Evolutionary conservation across 2,797 vertebrate genomes (phyloP).

Genomic region (Chaetodon trifasciatus): DNA sequence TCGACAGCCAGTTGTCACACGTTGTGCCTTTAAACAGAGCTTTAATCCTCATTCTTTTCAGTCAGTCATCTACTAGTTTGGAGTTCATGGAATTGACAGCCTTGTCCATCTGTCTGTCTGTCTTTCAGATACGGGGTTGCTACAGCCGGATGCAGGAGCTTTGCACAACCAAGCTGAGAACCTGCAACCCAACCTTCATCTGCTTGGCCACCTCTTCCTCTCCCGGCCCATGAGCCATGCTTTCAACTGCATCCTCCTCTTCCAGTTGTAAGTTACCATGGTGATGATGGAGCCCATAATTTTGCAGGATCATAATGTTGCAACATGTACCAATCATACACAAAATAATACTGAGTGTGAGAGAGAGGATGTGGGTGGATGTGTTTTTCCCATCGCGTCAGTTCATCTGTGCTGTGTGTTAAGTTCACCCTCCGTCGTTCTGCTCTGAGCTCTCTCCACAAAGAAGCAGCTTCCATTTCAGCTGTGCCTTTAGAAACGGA

Average conservation of each 20-base stretch:
- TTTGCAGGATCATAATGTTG: constrained; percentile 14
- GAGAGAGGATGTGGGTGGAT: neutral
- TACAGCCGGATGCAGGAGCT: constrained; percentile 55
- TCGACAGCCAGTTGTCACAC: too few relatives aligned
- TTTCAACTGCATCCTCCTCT: constrained; percentile 82
- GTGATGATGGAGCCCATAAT: neutral
- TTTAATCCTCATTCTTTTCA: too few relatives aligned
- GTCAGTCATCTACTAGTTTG: neutral
- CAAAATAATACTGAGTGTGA: neutral
- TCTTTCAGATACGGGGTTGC: constrained; percentile 76
- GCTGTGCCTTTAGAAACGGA: neutral
- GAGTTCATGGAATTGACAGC: neutral
- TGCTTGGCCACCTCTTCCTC: constrained; percentile 81
- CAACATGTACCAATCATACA: constrained; percentile 9
- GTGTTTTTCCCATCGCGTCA: neutral
- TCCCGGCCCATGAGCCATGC: constrained; percentile 79
- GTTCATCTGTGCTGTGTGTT: constrained; percentile 6
- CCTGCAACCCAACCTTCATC: constrained; percentile 79
- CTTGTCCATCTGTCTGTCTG: constrained; percentile 4
- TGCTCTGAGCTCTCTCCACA: neutral
- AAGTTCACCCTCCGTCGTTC: neutral
- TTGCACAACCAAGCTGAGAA: constrained; percentile 51
- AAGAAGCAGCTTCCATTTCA: neutral
- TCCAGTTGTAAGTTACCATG: constrained; percentile 83
- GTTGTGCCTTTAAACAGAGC: too few relatives aligned